Evolutionary conservation across 1,140 invertebrate species (phyloP).

Genomic region (Antheraea mylitta): DNA sequence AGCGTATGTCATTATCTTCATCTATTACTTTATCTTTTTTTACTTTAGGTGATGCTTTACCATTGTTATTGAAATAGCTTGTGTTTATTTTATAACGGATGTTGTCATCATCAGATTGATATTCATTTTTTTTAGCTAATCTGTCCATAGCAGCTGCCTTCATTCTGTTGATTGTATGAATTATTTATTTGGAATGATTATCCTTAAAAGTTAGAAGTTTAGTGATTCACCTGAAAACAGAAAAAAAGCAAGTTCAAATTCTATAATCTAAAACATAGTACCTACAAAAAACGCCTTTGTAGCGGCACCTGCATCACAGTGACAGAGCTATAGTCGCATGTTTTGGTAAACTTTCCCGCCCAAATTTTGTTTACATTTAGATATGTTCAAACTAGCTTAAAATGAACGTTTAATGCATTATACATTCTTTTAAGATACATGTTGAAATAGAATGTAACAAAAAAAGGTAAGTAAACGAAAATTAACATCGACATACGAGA

Average conservation of each 20-base stretch:
- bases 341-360: conserved; percentile 38
- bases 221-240: conserved; percentile 2
- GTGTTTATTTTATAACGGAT: conserved; percentile 64
- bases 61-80: conserved; percentile 42
- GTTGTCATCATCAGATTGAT: conserved; percentile 64
- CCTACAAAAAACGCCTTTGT: neutral
- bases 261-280: neutral
- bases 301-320: neutral
- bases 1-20: conserved; percentile 60
- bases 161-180: neutral
- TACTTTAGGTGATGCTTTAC: conserved; percentile 33
- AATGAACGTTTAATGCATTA: neutral
- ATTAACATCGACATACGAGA: conserved; percentile 4
- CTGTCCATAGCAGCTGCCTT: conserved; percentile 30
- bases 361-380: conserved; percentile 12
- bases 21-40: conserved; percentile 39
- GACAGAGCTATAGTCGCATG: neutral
- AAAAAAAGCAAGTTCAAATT: neutral
- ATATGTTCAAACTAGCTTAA: neutral
- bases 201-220: neutral
- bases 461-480: conserved; percentile 4
- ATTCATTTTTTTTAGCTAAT: conserved; percentile 52
- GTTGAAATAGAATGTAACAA: neutral
- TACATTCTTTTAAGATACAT: conserved; percentile 1
- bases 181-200: neutral